Conservation (phyloP, 2,113 vertebrate genomes). For the Tringa solitaria region DNA sequence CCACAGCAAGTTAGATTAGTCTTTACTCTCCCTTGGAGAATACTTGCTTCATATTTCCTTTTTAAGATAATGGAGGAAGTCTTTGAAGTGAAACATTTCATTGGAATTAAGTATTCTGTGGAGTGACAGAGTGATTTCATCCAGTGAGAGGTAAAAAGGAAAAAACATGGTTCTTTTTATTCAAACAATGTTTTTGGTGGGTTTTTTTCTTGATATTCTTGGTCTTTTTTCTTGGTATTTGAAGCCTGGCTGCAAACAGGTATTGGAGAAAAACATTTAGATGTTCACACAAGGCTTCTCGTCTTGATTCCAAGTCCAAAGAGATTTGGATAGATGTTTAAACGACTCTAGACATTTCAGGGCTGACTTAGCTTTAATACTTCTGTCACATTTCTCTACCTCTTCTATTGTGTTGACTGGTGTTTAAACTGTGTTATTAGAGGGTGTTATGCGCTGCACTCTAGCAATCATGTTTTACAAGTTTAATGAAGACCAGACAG, state of each 20-base stretch:
- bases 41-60: constrained; percentile 9
- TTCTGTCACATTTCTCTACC: neutral
- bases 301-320: neutral
- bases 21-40: constrained; percentile 2
- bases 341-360: constrained; percentile 21
- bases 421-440: constrained; percentile 34
- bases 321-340: neutral
- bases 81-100: neutral
- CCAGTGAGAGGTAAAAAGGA: neutral
- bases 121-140: neutral
- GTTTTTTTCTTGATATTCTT: neutral
- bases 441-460: neutral
- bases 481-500: constrained; percentile 21
- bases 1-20: neutral
- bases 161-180: neutral
- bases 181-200: neutral
- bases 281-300: neutral
- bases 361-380: constrained; percentile 4
- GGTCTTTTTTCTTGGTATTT: neutral
- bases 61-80: neutral
- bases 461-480: constrained; percentile 9
- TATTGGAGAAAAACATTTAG: neutral
- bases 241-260: neutral
- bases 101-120: neutral
- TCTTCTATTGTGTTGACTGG: neutral